Evolutionary conservation across 2,888 invertebrate genomes (phyloP).

Genomic region (Clistopyga incitator): DNA sequence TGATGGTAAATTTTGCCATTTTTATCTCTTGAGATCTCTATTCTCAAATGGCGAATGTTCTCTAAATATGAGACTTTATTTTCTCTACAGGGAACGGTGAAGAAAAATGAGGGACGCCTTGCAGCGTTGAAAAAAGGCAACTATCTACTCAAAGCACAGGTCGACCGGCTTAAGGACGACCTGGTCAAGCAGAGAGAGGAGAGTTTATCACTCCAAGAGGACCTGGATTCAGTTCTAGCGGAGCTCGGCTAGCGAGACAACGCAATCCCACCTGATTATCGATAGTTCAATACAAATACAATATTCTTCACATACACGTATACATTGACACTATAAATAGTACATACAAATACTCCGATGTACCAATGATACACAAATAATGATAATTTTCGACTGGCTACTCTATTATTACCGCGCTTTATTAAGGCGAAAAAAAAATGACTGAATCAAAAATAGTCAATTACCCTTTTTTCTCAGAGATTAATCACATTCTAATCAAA

Average conservation of each 20-base stretch:
- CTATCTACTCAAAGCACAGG: conserved; percentile 93
- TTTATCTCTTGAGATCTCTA: neutral
- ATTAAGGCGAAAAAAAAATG: neutral
- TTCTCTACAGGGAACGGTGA: conserved; percentile 85
- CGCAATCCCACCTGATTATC: neutral
- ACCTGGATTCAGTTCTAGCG: conserved; percentile 93
- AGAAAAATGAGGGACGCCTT: conserved; percentile 92
- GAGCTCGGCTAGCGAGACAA: conserved; percentile 89
- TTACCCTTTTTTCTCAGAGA: too few relatives aligned
- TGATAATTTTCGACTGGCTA: conserved; percentile 13
- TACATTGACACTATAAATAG: conserved; percentile 38
- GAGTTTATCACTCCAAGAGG: conserved; percentile 91
- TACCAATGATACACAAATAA: conserved; percentile 20
- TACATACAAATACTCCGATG: conserved; percentile 17
- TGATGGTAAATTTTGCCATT: conserved; percentile 76
- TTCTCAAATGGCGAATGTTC: neutral
- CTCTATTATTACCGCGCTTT: neutral
- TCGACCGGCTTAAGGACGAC: conserved; percentile 94
- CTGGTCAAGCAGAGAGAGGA: conserved; percentile 93
- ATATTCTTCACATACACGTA: conserved; percentile 50
- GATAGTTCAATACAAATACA: conserved; percentile 23
- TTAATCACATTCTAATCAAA: too few relatives aligned
- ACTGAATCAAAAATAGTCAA: neutral
- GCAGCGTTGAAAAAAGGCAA: conserved; percentile 95
- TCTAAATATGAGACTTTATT: neutral